phyloP scores from a whole-genome alignment of 2,113 vertebrate genomes.

The Gambusia affinis region DNA sequence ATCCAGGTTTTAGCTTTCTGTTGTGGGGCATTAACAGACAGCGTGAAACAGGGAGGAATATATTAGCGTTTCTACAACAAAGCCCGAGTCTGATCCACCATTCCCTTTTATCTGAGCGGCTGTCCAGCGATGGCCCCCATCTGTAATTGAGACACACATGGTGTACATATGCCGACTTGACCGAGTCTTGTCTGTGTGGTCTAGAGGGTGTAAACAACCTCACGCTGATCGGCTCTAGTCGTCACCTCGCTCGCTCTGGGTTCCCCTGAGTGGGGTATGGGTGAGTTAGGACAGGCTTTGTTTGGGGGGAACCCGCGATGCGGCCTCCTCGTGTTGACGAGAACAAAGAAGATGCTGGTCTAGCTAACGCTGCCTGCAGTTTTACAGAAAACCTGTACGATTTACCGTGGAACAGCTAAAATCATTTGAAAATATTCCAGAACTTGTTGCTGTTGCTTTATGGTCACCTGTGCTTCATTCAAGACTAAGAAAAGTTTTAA shows the following conservation, averaged over 20 bases:
- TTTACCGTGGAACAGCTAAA: neutral
- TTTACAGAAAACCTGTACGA: neutral
- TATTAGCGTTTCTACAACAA: conserved; percentile 17
- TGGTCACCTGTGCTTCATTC: neutral
- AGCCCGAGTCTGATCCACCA: conserved; percentile 5
- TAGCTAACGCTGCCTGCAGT: conserved; percentile 6
- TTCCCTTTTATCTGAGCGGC: conserved; percentile 44
- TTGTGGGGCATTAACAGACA: conserved; percentile 13
- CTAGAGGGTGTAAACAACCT: conserved; percentile 74
- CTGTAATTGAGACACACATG: conserved; percentile 76
- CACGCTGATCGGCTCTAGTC: conserved; percentile 67
- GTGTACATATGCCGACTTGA: conserved; percentile 64
- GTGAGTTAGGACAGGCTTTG: conserved; percentile 33
- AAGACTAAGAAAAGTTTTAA: conserved; percentile 52
- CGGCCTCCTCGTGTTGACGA: conserved; percentile 47
- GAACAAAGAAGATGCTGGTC: conserved; percentile 26
- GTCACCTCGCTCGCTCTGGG: conserved; percentile 61
- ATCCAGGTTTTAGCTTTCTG: conserved; percentile 30
- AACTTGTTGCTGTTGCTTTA: neutral
- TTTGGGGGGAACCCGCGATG: conserved; percentile 13
- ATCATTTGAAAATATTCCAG: neutral
- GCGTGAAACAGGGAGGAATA: neutral
- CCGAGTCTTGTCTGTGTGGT: conserved; percentile 75
- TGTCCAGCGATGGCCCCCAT: conserved; percentile 44
- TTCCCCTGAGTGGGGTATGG: conserved; percentile 17